Evolutionary conservation across 2,797 vertebrate species (phyloP), one percentile per base, ranked within the genome.

Genomic region (Karalla daura): DNA sequence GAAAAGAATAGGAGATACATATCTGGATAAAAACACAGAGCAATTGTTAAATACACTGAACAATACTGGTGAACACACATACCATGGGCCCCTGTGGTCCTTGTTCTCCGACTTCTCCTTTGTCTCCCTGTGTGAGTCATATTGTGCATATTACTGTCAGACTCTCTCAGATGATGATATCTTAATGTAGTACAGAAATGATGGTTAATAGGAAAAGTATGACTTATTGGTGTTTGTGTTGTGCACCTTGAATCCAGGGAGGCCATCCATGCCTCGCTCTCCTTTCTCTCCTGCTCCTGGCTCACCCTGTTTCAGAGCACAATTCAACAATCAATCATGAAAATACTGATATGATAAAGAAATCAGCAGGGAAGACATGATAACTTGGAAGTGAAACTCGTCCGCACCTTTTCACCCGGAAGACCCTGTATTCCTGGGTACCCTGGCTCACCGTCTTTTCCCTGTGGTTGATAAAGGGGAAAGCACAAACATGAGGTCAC

Each of bases 161-260:
- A 33, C 20, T 32, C n/a, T 37, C 18, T 44, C 5, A 60, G 9
- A 45, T 6, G 33, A 39, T 7, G 1, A 53, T 11, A 36, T 28
- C 15, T 6, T 17, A 2, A 12, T 30, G 23, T 20, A 37, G 20
- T 3, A 2, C 27, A 63, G 27, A 33, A 35, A 17, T 25, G 28
- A 30, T 20, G 4, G 46, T 33, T 13, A 14, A 0, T 1, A 14
- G 21, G 7, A 58, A 32, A 56, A 33, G 3, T 2, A 18, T 0
- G 20, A 10, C 17, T 14, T 20, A 25, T 56, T 63, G 0, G 11
- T 45, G 15, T 27, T 3, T 32, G 2, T 35, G 45, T 39, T 25
- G 15, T 20, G 80, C 82, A 97, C 96, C 94, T 96, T 96, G 11
- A 91, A 44, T 73, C 96, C 96, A n/a, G 94, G 93, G 12, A 86